These are phyloP conservation scores for Cyprinodon brontotheroides DNA, from an alignment of 2,113 vertebrate species.

Conservation along the genomic window DNA sequence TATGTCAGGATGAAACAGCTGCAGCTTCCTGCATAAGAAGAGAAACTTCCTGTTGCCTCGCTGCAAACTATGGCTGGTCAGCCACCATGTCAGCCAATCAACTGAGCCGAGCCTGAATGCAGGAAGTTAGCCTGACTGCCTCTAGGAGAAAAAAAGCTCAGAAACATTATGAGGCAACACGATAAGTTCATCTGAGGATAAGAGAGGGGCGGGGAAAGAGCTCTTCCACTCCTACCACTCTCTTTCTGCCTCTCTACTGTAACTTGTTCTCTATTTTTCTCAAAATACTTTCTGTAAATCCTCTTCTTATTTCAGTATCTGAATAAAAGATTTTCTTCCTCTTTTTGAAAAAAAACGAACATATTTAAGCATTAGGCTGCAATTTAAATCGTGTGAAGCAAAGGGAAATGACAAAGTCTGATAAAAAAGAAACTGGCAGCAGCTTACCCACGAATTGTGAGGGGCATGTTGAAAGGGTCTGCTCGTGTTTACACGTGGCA, in stretches of 20 bases:
- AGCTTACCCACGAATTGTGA: constrained; percentile 39
- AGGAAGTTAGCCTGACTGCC: constrained; percentile 79
- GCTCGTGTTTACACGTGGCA: constrained; percentile 72
- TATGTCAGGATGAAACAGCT: constrained; percentile 64
- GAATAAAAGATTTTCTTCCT: neutral
- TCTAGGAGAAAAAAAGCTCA: constrained; percentile 67
- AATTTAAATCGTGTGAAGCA: neutral
- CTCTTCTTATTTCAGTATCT: constrained; percentile 21
- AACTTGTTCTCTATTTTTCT: constrained; percentile 62
- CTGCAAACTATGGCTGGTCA: constrained; percentile 63
- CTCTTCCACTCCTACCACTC: constrained; percentile 66
- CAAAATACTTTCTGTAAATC: constrained; percentile 42
- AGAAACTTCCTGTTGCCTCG: constrained; percentile 74
- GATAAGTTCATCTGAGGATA: constrained; percentile 86
- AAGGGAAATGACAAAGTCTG: constrained; percentile 9
- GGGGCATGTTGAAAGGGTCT: constrained; percentile 59
- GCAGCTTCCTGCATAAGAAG: constrained; percentile 71
- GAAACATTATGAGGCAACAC: constrained; percentile 80
- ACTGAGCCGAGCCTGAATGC: constrained; percentile 66
- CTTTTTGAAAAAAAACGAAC: neutral
- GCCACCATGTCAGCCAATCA: constrained; percentile 77
- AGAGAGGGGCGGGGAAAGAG: constrained; percentile 68
- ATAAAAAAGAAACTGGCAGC: constrained; percentile 25
- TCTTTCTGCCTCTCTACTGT: constrained; percentile 62
- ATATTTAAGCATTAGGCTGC: neutral